These are phyloP conservation scores for Carapus acus DNA, from an alignment of 2,797 vertebrate genomes.

Conservation along the genomic window DNA sequence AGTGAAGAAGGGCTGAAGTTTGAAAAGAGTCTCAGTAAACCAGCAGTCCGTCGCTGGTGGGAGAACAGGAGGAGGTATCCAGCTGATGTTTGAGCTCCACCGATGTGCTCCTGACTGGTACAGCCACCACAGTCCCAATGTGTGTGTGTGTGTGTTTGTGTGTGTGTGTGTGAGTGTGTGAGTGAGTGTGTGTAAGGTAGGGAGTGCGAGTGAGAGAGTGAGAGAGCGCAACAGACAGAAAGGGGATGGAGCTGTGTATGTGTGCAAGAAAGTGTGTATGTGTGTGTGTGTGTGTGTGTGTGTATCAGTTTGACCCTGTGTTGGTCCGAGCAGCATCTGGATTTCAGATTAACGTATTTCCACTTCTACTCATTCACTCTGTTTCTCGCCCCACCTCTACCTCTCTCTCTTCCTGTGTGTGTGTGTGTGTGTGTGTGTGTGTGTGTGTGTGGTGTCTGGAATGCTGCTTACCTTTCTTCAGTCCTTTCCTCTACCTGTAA, in stretches of 20 bases:
- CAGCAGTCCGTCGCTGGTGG: no score
- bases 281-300: conserved; percentile 22
- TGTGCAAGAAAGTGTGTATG: no score
- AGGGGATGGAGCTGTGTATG: conserved; percentile 31
- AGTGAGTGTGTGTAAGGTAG: conserved; percentile 1
- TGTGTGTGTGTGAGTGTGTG: conserved; percentile 9
- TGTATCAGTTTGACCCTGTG: conserved; percentile 54
- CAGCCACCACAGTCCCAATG: conserved; percentile 37
- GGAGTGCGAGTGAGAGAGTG: conserved; percentile 8
- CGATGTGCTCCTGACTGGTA: conserved; percentile 45
- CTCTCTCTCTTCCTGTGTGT: neutral
- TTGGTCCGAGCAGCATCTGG: conserved; percentile 63
- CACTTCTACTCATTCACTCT: conserved; percentile 1
- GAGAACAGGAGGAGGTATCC: conserved; percentile 42
- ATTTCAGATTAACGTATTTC: conserved; percentile 60
- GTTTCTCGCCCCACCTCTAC: neutral
- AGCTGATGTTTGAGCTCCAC: conserved; percentile 36
- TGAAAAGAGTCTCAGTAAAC: no score
- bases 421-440: conserved; percentile 16
- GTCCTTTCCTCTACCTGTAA: conserved; percentile 52
- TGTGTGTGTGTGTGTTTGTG: conserved; percentile 10
- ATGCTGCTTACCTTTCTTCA: conserved; percentile 50
- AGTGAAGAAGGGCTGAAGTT: no score
- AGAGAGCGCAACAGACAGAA: conserved; percentile 23
- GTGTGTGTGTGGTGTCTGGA: conserved; percentile 48